phyloP scores from a whole-genome alignment of 2,888 invertebrate genomes.

The Theodoxus fluviatilis region DNA sequence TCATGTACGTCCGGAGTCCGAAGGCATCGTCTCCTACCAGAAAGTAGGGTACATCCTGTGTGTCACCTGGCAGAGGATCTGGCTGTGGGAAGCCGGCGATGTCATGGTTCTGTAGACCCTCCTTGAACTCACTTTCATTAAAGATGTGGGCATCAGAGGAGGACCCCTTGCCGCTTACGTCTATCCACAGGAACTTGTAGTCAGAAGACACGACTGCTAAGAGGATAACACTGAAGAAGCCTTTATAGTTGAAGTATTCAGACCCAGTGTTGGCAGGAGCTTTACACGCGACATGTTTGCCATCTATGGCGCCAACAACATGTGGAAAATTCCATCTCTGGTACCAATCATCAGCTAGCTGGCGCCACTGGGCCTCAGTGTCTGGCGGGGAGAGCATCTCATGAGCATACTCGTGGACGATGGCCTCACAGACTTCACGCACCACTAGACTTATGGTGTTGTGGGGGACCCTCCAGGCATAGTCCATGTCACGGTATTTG shows the following conservation, averaged over 20 bases:
- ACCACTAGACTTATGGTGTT: slow-evolving; percentile 27
- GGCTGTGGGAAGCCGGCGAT: not conserved
- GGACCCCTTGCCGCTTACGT: slow-evolving; percentile 28
- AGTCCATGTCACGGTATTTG: slow-evolving; percentile 34
- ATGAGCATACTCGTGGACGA: too few relatives aligned
- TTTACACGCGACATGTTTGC: slow-evolving; percentile 22
- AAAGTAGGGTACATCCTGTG: slow-evolving; percentile 10
- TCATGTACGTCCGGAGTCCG: not conserved
- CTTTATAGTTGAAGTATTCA: slow-evolving; percentile 31
- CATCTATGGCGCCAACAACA: slow-evolving; percentile 27
- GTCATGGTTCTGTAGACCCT: too few relatives aligned
- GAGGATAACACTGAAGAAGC: slow-evolving; percentile 23
- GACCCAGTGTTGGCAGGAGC: slow-evolving; percentile 25
- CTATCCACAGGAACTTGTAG: slow-evolving; percentile 32
- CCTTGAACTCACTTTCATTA: slow-evolving; percentile 30
- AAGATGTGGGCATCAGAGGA: slow-evolving; percentile 33
- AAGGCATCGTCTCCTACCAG: not conserved
- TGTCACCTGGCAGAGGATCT: not conserved
- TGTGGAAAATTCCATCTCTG: slow-evolving; percentile 24
- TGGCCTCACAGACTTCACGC: slow-evolving; percentile 34
- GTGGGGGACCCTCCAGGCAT: slow-evolving; percentile 32
- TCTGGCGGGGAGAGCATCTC: slow-evolving; percentile 5
- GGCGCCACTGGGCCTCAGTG: slow-evolving; percentile 7
- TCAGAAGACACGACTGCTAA: slow-evolving; percentile 26
- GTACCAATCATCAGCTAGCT: slow-evolving; percentile 21